A percentile compares a stretch with the other conserved stretches of the same genome.
These are phyloP conservation scores for Grallaria varia DNA, from an alignment of 2,113 vertebrate genomes.

Conservation along the genomic window DNA sequence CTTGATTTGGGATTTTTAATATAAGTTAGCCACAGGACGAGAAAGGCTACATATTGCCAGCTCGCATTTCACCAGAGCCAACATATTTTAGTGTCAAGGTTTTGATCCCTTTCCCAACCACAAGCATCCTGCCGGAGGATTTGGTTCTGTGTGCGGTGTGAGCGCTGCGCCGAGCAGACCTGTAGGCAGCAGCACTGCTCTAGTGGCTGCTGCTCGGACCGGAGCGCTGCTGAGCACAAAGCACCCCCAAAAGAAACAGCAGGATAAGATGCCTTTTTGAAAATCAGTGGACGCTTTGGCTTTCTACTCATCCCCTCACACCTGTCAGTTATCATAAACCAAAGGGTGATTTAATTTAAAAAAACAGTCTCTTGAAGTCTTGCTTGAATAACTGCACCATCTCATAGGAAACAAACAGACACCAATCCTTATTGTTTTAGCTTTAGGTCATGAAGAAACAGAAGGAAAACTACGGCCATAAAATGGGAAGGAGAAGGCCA, in stretches of 20 bases:
- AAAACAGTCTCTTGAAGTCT: neutral
- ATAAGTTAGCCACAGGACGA: neutral
- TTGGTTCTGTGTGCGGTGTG: fast-evolving
- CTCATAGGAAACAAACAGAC: neutral
- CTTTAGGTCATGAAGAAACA: neutral
- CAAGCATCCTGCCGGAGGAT: fast-evolving
- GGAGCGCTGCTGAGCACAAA: fast-evolving
- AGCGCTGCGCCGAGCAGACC: neutral
- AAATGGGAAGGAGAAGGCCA: neutral
- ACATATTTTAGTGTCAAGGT: neutral
- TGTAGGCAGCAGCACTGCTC: constrained; percentile 52
- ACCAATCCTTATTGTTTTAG: neutral
- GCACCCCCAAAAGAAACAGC: neutral
- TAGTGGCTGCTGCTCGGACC: neutral
- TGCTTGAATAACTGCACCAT: neutral
- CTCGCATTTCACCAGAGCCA: neutral
- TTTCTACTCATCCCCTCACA: neutral
- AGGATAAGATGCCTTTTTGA: neutral
- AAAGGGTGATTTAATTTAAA: neutral
- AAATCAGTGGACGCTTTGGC: neutral
- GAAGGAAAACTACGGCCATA: neutral
- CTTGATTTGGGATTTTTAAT: neutral
- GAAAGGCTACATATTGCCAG: neutral
- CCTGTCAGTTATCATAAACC: neutral
- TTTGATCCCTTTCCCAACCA: neutral